Evolutionary conservation across 1,140 invertebrate species (phyloP), one percentile per base, ranked within the genome.

Genomic region (Drosophila littoralis): DNA sequence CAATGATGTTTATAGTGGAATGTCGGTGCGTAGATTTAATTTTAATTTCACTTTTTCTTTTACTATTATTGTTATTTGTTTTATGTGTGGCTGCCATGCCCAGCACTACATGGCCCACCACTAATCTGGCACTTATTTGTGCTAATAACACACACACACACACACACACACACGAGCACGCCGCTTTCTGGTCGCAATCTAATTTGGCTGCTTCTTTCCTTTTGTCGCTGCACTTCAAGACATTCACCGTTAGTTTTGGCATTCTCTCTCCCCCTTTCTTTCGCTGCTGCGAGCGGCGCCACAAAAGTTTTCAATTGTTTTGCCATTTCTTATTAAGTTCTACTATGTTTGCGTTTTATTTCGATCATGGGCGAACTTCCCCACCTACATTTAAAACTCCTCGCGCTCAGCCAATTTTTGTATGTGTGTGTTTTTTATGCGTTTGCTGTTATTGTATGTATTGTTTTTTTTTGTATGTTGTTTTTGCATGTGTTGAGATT

Each of bases 401-500:
- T 36, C 55, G 55, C 55, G 72, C 73, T 55, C 52, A 59, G 51
- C 66, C 78, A 71, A 75, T 83, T 66, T 68, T 80, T 82, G 77
- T 43, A 60, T 55, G 40, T 71, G 60, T 52, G 51, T 63, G n/a
- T 60, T 43, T 43, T 59, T 43, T 58, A 42, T 51, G 48, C 52
- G 69, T 54, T 68, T 72, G 60, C 77, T 68, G 63, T 79, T 67
- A 57, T 71, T 75, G 54, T 75, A 36, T 38, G 35, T 35, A 12
- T 65, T 15, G 42, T 36, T 46, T 35, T 50, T 43, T 17, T 33
- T 38, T 57, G 46, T 55, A 22, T 77, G 60, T 69, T 77, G 75
- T 75, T 77, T 77, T 80, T 79, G 81, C 84, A 90, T 90, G 86
- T 90, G 86, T 85, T 89, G 85, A 89, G 86, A 90, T 90, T 90